Evolutionary conservation across 2,888 invertebrate genomes (phyloP).

Genomic region (Theretra japonica): DNA sequence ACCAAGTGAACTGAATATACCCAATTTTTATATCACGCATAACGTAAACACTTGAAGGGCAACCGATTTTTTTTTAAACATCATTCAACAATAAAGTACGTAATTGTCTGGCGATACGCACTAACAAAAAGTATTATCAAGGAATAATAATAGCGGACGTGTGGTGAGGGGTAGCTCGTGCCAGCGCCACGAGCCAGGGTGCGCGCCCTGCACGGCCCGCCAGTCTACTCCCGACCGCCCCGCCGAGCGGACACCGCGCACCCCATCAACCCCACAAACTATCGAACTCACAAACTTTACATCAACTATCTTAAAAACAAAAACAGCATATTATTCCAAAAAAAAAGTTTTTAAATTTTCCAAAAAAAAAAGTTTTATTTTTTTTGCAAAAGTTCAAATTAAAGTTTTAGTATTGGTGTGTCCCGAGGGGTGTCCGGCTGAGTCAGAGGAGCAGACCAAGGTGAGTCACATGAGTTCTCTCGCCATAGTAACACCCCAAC

Average conservation of each 20-base stretch:
- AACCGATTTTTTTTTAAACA: background rate
- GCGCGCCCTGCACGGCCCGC: constrained; percentile 63
- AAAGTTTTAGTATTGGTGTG: constrained; percentile 33
- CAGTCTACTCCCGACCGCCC: constrained; percentile 78
- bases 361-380: constrained; percentile 34
- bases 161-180: constrained; percentile 50
- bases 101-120: constrained; percentile 30
- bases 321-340: constrained; percentile 31
- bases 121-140: constrained; percentile 38
- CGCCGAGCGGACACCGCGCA: constrained; percentile 75
- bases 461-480: constrained; percentile 75
- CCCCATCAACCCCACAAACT: constrained; percentile 59
- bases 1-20: background rate
- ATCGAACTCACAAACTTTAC: constrained; percentile 46
- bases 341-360: background rate
- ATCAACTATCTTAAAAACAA: background rate
- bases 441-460: constrained; percentile 74
- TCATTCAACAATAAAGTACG: constrained; percentile 31
- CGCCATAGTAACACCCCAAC: constrained; percentile 79
- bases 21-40: background rate
- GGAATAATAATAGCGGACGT: constrained; percentile 32
- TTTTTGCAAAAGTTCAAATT: constrained; percentile 30
- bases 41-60: no score
- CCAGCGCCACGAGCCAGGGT: constrained; percentile 67
- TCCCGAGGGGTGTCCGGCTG: constrained; percentile 59